Percentiles rank a stretch among this genome's conserved stretches.
Conservation (phyloP, 2,888 invertebrate species). For the Seira sanloemensis region DNA sequence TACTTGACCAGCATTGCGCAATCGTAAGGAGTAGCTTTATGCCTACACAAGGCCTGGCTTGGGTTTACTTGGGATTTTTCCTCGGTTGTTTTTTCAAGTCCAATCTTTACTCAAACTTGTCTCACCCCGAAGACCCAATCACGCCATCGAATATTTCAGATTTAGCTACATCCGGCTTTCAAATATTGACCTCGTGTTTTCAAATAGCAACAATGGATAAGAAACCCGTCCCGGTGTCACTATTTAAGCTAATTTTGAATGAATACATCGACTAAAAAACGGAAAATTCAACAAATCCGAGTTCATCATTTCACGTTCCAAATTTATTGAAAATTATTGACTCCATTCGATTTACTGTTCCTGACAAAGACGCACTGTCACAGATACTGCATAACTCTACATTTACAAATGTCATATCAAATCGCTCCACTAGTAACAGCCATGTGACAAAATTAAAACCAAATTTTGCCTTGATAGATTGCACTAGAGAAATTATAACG, state of each 20-base stretch:
- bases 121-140: neutral
- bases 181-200: neutral
- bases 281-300: neutral
- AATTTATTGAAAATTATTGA: neutral
- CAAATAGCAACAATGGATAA: constrained; percentile 2
- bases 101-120: constrained; percentile 5
- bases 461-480: neutral
- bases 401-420: neutral
- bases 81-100: no score
- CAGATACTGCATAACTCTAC: neutral
- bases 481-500: neutral
- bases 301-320: neutral
- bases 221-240: constrained; percentile 7
- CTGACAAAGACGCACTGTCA: neutral
- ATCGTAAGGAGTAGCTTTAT: no score
- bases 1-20: no score
- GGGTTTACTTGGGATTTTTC: no score
- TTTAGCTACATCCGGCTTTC: neutral
- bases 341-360: neutral
- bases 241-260: neutral
- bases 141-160: neutral
- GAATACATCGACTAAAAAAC: neutral
- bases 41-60: no score
- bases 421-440: neutral
- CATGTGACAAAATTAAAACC: neutral